Evolutionary conservation across 1,140 invertebrate species (phyloP).

Genomic region (Holotrichia oblita): DNA sequence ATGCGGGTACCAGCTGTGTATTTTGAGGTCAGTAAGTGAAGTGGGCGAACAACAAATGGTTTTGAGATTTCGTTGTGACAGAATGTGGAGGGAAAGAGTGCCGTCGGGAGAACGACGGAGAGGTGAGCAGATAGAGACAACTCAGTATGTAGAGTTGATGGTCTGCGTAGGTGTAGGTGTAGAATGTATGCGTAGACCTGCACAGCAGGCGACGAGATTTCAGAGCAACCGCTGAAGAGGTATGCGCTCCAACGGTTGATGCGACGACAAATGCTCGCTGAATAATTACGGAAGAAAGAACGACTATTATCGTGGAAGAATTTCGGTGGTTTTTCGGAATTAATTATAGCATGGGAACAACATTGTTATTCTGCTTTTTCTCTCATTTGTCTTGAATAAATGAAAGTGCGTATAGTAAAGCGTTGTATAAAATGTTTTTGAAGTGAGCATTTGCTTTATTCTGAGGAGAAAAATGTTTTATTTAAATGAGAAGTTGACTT

Average conservation of each 20-base stretch:
- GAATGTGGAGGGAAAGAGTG: neutral
- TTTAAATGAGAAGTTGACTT: too few relatives aligned
- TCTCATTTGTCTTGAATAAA: neutral
- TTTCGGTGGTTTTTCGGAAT: conserved; percentile 16
- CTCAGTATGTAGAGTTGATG: neutral
- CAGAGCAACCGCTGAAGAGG: neutral
- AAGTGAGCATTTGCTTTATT: neutral
- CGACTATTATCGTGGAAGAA: neutral
- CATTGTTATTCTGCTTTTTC: neutral
- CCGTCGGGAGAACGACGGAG: neutral
- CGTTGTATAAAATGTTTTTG: neutral
- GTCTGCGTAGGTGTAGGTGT: conserved; percentile 5
- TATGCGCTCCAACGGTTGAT: neutral
- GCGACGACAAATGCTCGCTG: neutral
- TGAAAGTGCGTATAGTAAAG: neutral
- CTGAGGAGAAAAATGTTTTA: neutral
- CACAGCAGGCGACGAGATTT: neutral
- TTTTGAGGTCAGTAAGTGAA: conserved; percentile 36
- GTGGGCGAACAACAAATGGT: conserved; percentile 26
- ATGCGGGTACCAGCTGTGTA: conserved; percentile 16
- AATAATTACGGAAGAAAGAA: conserved; percentile 17
- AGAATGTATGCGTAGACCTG: neutral
- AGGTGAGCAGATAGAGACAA: neutral
- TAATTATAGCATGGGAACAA: neutral
- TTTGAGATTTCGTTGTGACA: conserved; percentile 23